Evolutionary conservation across 1,140 invertebrate genomes (phyloP).

Genomic region (Rhynchophorus ferrugineus): DNA sequence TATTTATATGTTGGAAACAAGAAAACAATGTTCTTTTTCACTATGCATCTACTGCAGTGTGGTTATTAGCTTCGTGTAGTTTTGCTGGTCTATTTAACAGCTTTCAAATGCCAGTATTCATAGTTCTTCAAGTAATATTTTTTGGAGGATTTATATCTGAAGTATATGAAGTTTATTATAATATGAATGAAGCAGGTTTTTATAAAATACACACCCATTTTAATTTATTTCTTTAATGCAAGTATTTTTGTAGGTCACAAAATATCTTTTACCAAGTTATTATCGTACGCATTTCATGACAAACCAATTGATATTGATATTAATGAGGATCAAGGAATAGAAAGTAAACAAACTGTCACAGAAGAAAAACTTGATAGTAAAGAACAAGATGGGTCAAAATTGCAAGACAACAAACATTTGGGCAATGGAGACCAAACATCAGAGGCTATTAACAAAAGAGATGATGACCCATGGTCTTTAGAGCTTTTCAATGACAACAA

Average conservation of each 20-base stretch:
- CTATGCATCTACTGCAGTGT: constrained; percentile 50
- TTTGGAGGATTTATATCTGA: constrained; percentile 51
- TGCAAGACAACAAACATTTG: constrained; percentile 2
- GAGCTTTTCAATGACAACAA: constrained; percentile 32
- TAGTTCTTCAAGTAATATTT: constrained; percentile 44
- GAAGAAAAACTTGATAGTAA: background rate
- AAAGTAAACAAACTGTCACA: constrained; percentile 16
- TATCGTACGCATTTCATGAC: constrained; percentile 35
- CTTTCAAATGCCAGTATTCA: constrained; percentile 54
- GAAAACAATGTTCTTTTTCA: constrained; percentile 49
- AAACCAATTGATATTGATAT: constrained; percentile 23
- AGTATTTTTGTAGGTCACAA: constrained; percentile 30
- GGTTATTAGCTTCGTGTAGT: constrained; percentile 55
- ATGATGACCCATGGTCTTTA: constrained; percentile 23
- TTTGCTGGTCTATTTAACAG: constrained; percentile 51
- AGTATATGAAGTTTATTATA: constrained; percentile 40
- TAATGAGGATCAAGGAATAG: constrained; percentile 19
- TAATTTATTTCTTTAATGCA: constrained; percentile 7
- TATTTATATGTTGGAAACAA: constrained; percentile 53
- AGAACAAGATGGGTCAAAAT: too few species aligned
- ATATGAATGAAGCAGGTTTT: constrained; percentile 33
- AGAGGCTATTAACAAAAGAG: background rate
- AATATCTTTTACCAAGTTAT: constrained; percentile 38
- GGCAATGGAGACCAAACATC: constrained; percentile 8
- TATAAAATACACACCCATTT: background rate